These are phyloP conservation scores for Speoplatyrhinus poulsoni DNA, from an alignment of 2,113 vertebrate genomes.

Conservation along the genomic window DNA sequence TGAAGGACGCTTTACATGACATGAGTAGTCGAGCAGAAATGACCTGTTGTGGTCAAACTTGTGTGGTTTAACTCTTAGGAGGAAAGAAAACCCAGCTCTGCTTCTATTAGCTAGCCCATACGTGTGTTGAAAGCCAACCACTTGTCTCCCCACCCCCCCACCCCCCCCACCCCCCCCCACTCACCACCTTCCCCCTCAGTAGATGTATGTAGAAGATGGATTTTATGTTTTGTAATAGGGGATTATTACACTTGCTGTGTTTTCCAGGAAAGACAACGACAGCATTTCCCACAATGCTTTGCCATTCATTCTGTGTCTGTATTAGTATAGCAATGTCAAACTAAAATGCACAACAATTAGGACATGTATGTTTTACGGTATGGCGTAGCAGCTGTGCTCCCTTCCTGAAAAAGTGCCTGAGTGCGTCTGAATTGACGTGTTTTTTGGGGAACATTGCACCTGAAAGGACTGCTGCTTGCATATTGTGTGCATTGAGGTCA, in stretches of 20 bases:
- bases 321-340: slow-evolving; percentile 26
- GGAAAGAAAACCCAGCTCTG: neutral
- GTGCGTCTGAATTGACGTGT: slow-evolving; percentile 3
- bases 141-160: neutral
- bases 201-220: too few relatives aligned
- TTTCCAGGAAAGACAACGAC: too few relatives aligned
- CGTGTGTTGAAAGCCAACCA: slow-evolving; percentile 12
- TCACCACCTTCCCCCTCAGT: too few relatives aligned
- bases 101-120: neutral
- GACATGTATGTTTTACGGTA: neutral
- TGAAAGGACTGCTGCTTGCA: slow-evolving; percentile 20
- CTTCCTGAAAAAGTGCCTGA: neutral
- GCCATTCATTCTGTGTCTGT: slow-evolving; percentile 42
- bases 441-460: slow-evolving; percentile 8
- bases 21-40: slow-evolving; percentile 50
- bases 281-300: slow-evolving; percentile 35
- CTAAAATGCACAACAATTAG: slow-evolving; percentile 13
- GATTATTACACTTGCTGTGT: slow-evolving; percentile 43
- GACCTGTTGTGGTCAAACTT: slow-evolving; percentile 17
- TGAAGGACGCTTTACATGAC: slow-evolving; percentile 42
- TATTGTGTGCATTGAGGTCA: slow-evolving; percentile 1
- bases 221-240: too few relatives aligned
- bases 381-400: slow-evolving; percentile 17
- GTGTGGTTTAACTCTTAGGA: neutral
- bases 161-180: too few relatives aligned